A percentile compares a stretch with the other conserved stretches of the same genome.
These are phyloP conservation scores for Harmothoe impar DNA, from an alignment of 2,888 invertebrate genomes.

Conservation along the genomic window DNA sequence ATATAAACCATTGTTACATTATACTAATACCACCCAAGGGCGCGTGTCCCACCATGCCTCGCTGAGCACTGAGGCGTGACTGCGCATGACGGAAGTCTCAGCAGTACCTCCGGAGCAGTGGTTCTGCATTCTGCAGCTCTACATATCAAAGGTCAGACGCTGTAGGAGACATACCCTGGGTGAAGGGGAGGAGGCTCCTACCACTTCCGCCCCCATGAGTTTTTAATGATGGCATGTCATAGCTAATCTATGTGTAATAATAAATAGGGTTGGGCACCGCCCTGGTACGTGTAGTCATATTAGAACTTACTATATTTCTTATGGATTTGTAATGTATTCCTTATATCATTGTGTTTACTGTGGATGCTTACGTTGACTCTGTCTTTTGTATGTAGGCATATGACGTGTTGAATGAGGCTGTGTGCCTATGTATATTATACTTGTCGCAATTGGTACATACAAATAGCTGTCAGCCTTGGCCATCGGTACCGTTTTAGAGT, in stretches of 20 bases:
- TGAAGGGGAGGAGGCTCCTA: neutral
- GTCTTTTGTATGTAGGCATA: slow-evolving; percentile 43
- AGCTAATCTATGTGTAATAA: slow-evolving; percentile 47
- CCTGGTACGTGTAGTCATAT: slow-evolving; percentile 49
- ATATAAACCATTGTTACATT: neutral
- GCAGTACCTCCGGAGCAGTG: neutral
- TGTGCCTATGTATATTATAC: slow-evolving; percentile 37
- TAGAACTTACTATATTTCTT: slow-evolving; percentile 55
- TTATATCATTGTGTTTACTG: slow-evolving; percentile 34
- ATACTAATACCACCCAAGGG: slow-evolving; percentile 9
- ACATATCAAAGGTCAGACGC: slow-evolving; percentile 49
- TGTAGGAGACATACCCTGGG: neutral
- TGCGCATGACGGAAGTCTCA: neutral
- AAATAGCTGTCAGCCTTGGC: slow-evolving; percentile 37
- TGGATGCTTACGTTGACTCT: slow-evolving; percentile 45
- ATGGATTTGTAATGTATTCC: slow-evolving; percentile 56
- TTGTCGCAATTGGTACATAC: slow-evolving; percentile 35
- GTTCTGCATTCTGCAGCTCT: slow-evolving; percentile 2
- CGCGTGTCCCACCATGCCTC: neutral
- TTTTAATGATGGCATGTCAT: slow-evolving; percentile 46
- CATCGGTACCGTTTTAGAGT: neutral
- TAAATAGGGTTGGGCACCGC: neutral
- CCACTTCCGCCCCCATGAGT: slow-evolving; percentile 3
- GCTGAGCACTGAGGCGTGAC: neutral
- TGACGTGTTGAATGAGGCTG: slow-evolving; percentile 11